Conservation (phyloP, 1,140 invertebrate genomes). For the Caligus rogercresseyi region DNA sequence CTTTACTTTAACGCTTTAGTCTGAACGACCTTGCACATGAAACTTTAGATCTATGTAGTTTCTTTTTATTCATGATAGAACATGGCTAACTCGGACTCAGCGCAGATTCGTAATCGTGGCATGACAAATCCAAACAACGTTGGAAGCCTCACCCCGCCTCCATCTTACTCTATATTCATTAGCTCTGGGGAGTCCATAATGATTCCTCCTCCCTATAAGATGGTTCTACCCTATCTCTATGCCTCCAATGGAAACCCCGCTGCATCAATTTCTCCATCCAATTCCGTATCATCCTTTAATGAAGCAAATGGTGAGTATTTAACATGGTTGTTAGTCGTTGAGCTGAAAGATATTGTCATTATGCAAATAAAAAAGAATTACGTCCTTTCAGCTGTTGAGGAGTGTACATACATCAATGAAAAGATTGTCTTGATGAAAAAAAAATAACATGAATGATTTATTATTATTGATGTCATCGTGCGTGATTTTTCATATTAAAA, state of each 20-base stretch:
- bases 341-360: too few relatives aligned
- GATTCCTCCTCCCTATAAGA: neutral
- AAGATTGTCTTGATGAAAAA: too few relatives aligned
- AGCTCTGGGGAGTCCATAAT: neutral
- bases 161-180: neutral
- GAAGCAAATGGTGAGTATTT: neutral
- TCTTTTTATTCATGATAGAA: neutral
- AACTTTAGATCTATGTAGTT: too few relatives aligned
- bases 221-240: neutral
- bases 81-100: neutral
- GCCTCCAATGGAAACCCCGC: neutral
- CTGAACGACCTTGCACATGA: too few relatives aligned
- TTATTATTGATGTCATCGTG: too few relatives aligned
- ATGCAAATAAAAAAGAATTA: too few relatives aligned
- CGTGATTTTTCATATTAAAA: too few relatives aligned
- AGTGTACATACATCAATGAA: too few relatives aligned
- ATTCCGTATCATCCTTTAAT: neutral
- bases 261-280: neutral
- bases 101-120: neutral
- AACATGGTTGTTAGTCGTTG: too few relatives aligned
- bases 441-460: too few relatives aligned
- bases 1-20: too few relatives aligned
- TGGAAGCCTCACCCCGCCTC: neutral
- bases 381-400: too few relatives aligned
- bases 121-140: neutral